phyloP scores from a whole-genome alignment of 2,797 vertebrate species.

The Meda fulgida region DNA sequence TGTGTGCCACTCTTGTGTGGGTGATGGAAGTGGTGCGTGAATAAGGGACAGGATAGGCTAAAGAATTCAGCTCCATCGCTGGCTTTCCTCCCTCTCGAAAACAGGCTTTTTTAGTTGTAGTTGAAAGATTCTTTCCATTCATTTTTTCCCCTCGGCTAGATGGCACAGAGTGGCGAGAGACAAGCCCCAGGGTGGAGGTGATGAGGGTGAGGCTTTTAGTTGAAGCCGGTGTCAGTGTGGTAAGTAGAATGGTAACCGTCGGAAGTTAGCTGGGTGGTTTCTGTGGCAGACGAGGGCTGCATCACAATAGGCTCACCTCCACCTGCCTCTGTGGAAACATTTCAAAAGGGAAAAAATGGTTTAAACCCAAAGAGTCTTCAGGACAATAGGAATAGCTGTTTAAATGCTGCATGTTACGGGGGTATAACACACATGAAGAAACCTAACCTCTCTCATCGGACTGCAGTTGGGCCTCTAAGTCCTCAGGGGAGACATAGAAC shows the following conservation, averaged over 20 bases:
- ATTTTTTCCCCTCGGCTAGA: constrained; percentile 65
- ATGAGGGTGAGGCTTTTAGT: constrained; percentile 75
- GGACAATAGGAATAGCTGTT: not conserved
- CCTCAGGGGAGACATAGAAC: constrained; percentile 96
- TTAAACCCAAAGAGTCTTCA: constrained; percentile 4
- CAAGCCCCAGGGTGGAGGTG: constrained; percentile 42
- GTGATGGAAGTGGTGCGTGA: constrained; percentile 37
- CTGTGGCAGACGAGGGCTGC: constrained; percentile 92
- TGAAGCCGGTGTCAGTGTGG: constrained; percentile 94
- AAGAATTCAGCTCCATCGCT: constrained; percentile 76
- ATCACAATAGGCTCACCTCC: constrained; percentile 87
- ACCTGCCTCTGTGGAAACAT: constrained; percentile 72
- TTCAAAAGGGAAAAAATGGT: not conserved
- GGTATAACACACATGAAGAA: not conserved
- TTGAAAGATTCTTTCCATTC: constrained; percentile 75
- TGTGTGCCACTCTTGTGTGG: constrained; percentile 59
- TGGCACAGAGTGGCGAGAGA: constrained; percentile 41
- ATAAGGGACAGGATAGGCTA: constrained; percentile 37
- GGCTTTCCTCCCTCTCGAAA: constrained; percentile 70
- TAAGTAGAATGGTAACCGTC: constrained; percentile 93
- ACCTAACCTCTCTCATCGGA: constrained; percentile 93
- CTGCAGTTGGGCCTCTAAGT: constrained; percentile 97
- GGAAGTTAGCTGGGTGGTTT: constrained; percentile 96
- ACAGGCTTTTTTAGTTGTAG: constrained; percentile 59
- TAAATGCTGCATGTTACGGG: not conserved